Percentiles rank a stretch among this genome's conserved stretches.
phyloP scores from a whole-genome alignment of 53 echinoderm and acorn worm species.

The Crossaster papposus region DNA sequence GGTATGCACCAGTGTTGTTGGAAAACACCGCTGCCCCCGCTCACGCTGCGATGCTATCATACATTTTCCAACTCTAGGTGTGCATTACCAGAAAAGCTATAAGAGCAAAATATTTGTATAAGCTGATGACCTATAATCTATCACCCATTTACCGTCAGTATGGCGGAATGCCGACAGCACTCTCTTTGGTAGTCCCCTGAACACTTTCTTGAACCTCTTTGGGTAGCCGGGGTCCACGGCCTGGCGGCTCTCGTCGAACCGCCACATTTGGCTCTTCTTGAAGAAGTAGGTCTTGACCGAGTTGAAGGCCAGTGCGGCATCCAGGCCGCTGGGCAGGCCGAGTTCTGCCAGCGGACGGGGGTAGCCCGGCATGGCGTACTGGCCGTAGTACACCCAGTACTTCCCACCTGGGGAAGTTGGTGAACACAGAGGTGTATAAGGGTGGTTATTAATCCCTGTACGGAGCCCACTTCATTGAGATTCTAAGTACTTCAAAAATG shows the following conservation, averaged over 20 bases:
- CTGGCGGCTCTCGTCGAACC: conserved; percentile 67
- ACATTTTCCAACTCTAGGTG: no score
- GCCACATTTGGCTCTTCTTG: conserved; percentile 74
- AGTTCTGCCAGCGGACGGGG: conserved; percentile 74
- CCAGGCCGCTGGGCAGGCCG: conserved; percentile 72
- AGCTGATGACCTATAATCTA: no score
- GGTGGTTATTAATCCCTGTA: not conserved
- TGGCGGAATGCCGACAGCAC: conserved; percentile 62
- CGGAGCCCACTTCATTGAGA: not conserved
- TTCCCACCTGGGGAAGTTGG: conserved; percentile 64
- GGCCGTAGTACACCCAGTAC: conserved; percentile 84
- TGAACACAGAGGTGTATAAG: not conserved
- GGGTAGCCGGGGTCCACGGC: conserved; percentile 79
- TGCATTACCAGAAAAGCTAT: no score
- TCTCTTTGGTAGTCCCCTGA: conserved; percentile 65
- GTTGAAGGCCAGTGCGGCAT: conserved; percentile 72
- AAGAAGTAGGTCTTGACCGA: conserved; percentile 84
- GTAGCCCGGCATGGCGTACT: conserved; percentile 69
- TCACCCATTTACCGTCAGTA: conserved; percentile 51
- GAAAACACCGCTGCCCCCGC: no score
- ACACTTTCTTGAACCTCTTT: conserved; percentile 68
- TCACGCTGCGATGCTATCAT: no score
- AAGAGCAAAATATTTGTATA: no score
- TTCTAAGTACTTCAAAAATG: not conserved
- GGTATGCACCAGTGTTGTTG: no score